Base-by-base conservation (phyloP, 2,113 vertebrate species). In the Sprattus sprattus region DNA sequence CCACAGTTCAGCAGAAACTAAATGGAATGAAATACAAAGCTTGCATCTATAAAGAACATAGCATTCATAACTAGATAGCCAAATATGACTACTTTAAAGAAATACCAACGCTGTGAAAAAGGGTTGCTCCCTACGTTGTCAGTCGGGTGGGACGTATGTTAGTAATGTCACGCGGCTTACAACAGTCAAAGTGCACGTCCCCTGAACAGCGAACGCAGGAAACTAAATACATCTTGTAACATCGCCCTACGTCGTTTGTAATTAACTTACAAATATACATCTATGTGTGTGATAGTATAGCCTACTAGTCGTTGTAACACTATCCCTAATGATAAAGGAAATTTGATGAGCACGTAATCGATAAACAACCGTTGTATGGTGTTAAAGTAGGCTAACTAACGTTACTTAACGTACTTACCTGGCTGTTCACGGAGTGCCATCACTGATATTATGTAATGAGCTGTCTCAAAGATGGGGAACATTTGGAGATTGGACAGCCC, bases 381-480 rank as follows among this genome's bases (percentile, higher is more conserved):
- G 52, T 54, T 54, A 54, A 54, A 22, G 54, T 60, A 60, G 4
- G 54, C 54, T 22, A 60, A 60, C 18, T 60, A 7, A 6, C 4
- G 54, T 60, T 60, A 15, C 11, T 78, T 39, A 44, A 39, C 20
- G 13, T 39, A 39, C 39, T 78, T 93, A 99, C 98, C 98, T 91
- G 95, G 95, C 94, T 97, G 96, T 89, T 95, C 96, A 91, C 96
- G 95, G 91, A 99, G 89, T 82, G 96, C 91, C 96, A 99, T 93
- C 46, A 97, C 88, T 0, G 97, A 98, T 86, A 96, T 95, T 32
- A 97, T 52, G 25, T 99, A 99, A 90, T 99, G 97, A 44, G 98
- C 97, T 89, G 95, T 92, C 89, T 99, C 98, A 93, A 99, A 99
- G 92, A 96, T 97, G 0, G 98, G 98, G 81, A 97, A 99, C 97